Evolutionary conservation across 1,140 invertebrate species (phyloP).

Genomic region (Ericerus pela): DNA sequence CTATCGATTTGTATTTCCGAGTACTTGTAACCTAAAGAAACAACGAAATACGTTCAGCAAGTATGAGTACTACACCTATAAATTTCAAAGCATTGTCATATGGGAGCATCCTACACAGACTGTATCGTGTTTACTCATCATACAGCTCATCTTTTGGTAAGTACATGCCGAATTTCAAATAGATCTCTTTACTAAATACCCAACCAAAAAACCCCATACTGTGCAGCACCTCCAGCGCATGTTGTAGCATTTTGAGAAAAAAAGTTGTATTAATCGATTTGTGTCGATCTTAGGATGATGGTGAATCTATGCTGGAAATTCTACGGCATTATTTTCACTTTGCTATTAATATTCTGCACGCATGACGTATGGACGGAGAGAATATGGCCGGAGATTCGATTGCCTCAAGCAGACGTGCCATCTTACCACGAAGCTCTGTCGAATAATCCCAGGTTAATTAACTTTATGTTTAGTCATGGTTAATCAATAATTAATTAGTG

Average conservation of each 20-base stretch:
- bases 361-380: conserved; percentile 10
- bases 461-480: too few relatives aligned
- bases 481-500: too few relatives aligned
- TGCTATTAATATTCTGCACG: conserved; percentile 7
- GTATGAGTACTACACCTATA: conserved; percentile 13
- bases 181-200: too few relatives aligned
- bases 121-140: conserved; percentile 5
- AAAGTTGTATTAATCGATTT: too few relatives aligned
- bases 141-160: conserved; percentile 17
- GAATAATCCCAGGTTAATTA: too few relatives aligned
- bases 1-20: neutral
- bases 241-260: too few relatives aligned
- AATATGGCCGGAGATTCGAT: conserved; percentile 16
- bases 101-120: conserved; percentile 16
- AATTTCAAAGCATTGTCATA: conserved; percentile 15
- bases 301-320: conserved; percentile 14
- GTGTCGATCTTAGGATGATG: conserved; percentile 13
- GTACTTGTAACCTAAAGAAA: neutral
- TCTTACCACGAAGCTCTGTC: neutral
- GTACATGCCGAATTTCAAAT: neutral
- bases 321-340: conserved; percentile 9
- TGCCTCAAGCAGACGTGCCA: neutral
- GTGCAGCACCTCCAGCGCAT: too few relatives aligned
- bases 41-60: neutral
- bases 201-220: too few relatives aligned